Conservation (phyloP, 2,888 invertebrate genomes). For the Gerosis bhagava region DNA sequence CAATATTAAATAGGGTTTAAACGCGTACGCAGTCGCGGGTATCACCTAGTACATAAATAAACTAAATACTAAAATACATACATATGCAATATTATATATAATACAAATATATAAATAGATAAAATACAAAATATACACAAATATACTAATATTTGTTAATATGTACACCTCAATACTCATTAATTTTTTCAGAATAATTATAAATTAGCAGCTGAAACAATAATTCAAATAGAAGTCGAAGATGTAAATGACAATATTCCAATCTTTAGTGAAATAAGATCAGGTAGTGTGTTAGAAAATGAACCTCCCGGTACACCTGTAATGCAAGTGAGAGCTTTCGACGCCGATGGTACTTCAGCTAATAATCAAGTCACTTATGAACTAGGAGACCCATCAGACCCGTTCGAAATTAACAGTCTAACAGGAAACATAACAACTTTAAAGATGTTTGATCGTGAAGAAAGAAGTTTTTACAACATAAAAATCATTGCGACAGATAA, state of each 20-base stretch:
- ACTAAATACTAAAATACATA: too few relatives aligned
- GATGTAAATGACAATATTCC: slow-evolving; percentile 97
- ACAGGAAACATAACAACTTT: slow-evolving; percentile 95
- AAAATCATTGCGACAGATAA: slow-evolving; percentile 96
- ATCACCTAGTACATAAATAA: too few relatives aligned
- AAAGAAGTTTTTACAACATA: slow-evolving; percentile 92
- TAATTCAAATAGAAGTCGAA: slow-evolving; percentile 89
- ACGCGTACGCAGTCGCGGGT: too few relatives aligned
- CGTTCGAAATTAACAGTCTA: slow-evolving; percentile 92
- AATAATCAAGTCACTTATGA: slow-evolving; percentile 93
- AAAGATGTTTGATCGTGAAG: slow-evolving; percentile 93
- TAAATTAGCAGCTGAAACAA: slow-evolving; percentile 90
- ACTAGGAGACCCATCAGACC: slow-evolving; percentile 85
- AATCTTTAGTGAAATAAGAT: slow-evolving; percentile 90
- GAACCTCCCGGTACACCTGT: slow-evolving; percentile 92
- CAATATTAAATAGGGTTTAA: too few relatives aligned
- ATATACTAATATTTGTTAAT: too few relatives aligned
- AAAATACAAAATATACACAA: too few relatives aligned
- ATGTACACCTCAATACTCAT: too few relatives aligned
- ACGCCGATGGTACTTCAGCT: slow-evolving; percentile 91
- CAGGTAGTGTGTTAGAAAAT: slow-evolving; percentile 93
- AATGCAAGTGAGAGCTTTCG: slow-evolving; percentile 94
- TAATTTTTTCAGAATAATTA: slow-evolving; percentile 90
- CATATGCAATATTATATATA: too few relatives aligned
- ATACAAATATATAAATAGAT: too few relatives aligned